Percentiles rank a stretch among this genome's conserved stretches.
Conservation (phyloP, 2,113 vertebrate species). For the Oenanthe oenanthe region DNA sequence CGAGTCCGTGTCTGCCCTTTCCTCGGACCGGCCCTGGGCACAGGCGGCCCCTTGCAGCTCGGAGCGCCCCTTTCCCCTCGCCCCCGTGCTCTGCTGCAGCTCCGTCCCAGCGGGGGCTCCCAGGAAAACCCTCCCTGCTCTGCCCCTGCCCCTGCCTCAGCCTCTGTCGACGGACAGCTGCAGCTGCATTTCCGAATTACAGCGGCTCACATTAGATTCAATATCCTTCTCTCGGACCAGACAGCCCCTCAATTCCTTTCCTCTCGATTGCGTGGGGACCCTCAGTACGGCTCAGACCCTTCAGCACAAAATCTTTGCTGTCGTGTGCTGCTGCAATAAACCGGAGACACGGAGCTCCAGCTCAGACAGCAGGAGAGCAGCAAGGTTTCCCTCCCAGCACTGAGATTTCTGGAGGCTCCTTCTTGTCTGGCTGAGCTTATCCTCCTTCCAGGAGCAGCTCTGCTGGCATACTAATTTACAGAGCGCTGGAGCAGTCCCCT, state of each 20-base stretch:
- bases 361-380: neutral
- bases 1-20: accelerated
- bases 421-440: slow-evolving; percentile 43
- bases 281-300: neutral
- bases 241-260: slow-evolving; percentile 34
- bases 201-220: neutral
- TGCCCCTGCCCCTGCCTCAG: too few species aligned
- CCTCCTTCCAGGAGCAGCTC: slow-evolving; percentile 20
- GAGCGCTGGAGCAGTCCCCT: neutral
- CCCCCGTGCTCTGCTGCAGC: too few species aligned
- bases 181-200: slow-evolving; percentile 51
- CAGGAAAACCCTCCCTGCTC: neutral
- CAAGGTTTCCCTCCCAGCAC: neutral
- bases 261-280: slow-evolving; percentile 25
- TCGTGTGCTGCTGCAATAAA: slow-evolving; percentile 11
- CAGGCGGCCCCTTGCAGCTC: too few species aligned
- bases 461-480: slow-evolving; percentile 42
- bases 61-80: too few species aligned
- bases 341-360: neutral
- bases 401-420: slow-evolving; percentile 34
- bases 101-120: neutral
- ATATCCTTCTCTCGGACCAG: slow-evolving; percentile 20
- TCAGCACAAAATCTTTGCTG: slow-evolving; percentile 28
- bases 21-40: neutral
- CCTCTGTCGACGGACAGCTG: neutral